Evolutionary conservation across 2,113 vertebrate genomes (phyloP), one percentile per base, ranked within the genome.

Genomic region (Phodopus roborovskii): DNA sequence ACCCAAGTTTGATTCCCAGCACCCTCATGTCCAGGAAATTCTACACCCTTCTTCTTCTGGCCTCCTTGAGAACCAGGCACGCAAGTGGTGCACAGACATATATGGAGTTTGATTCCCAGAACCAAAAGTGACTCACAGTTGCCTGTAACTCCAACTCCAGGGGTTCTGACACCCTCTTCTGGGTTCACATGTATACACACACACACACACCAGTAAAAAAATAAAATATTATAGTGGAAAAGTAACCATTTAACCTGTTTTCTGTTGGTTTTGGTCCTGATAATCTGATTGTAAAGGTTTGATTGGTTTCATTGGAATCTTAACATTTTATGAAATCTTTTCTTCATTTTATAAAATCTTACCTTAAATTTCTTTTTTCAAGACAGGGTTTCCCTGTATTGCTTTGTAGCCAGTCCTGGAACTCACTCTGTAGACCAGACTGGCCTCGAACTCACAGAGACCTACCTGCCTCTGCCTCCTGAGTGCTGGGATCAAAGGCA

Each of bases 221-320:
- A 26, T 60, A 16, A 83, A 83, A 83, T 30, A 56, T 62, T 88
- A 92, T 70, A 68, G 7, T 77, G 88, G 60, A 79, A 68, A 73
- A 90, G 42, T 78, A 50, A n/a, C 50, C 56, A 70, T 36, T 70
- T 87, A 39, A 95, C 74, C 36, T 90, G 74, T 36, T 70, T 71
- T 58, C 78, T 68, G n/a, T 26, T 74, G 42, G 85, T 10, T 75
- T 90, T 96, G 9, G 7, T 58, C 92, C 93, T 94, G 62, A 74
- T 92, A 81, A 81, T 70, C 90, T 85, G 45, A 89, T 60, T 53
- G 12, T 42, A 75, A 50, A 81, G 36, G 17, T n/a, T 60, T 75
- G 15, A 10, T 71, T 53, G 79, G 20, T 71, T 90, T 92, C 50
- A 88, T 85, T 56, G 90, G 17, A 39, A 58, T 89, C 83, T 93